These are phyloP conservation scores for Noturus placidus DNA, from an alignment of 2,113 vertebrate species.

Conservation along the genomic window DNA sequence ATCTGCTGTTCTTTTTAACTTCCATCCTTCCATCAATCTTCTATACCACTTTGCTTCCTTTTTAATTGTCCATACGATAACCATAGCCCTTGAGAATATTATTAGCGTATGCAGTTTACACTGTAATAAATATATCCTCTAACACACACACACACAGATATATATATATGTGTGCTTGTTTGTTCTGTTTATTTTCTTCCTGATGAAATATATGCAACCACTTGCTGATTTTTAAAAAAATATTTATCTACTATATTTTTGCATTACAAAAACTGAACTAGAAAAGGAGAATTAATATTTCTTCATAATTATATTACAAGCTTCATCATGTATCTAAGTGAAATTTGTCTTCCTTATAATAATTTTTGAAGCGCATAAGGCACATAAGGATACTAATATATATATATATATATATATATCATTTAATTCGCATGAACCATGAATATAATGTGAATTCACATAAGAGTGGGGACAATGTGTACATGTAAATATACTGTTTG, in stretches of 20 bases:
- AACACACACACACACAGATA: too few species aligned
- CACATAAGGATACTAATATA: too few species aligned
- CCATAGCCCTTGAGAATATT: not conserved
- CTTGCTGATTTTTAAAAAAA: not conserved
- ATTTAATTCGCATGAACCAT: not conserved
- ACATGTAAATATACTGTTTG: not conserved
- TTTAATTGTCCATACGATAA: not conserved
- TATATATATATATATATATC: too few species aligned
- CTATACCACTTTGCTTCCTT: too few species aligned
- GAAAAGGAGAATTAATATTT: not conserved
- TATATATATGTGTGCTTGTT: too few species aligned
- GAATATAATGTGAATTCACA: not conserved
- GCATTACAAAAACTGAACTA: too few species aligned
- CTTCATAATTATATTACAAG: not conserved
- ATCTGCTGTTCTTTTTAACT: not conserved
- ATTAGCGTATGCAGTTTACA: not conserved
- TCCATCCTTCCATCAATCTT: too few species aligned
- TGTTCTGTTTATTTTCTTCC: not conserved
- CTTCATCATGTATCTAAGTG: not conserved
- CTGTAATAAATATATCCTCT: not conserved
- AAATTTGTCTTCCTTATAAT: not conserved
- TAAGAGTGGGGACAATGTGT: not conserved
- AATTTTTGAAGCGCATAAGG: too few species aligned
- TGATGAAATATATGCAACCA: not conserved
- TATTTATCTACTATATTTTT: not conserved